Base-by-base conservation (phyloP, 2,113 vertebrate species). In the Chionodraco myersi region DNA sequence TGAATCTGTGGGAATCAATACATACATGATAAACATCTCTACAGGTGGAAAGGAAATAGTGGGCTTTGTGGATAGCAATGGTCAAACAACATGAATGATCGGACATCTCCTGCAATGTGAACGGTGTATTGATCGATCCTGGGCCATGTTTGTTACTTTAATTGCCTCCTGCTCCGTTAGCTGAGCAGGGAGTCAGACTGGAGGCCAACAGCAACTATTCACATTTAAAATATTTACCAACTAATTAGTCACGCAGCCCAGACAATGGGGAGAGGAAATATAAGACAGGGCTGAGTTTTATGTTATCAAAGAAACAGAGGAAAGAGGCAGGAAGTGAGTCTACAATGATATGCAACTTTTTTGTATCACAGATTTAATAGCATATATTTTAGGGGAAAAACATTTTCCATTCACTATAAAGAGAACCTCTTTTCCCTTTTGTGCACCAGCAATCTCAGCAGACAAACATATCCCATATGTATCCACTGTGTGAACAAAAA, bases 1-100 rank as follows among this genome's bases (percentile, higher is more conserved):
- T 72, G 36, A 77, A 77, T 78, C 52, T 75, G 56, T 63, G 54
- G 74, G 74, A 67, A 84, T 79, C 83, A 18, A 87, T 79, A 51
- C 13, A 41, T 66, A 47, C 45, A 77, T 79, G 73, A 89, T 71
- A 44, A 36, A 75, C 75, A 64, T 68, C 44, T 41, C n/a, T 10
- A 8, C 18, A 49, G 47, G 58, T 58, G 44, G 16, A 51, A 36
- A 75, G 44, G 1, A 6, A 21, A 48, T 72, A 26, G 1, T 18
- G 13, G 10, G n/a, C 34, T 57, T 58, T 34, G 61, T 41, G 21
- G 56, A 60, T 65, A 15, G 15, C 14, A 45, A 44, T 8, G 14
- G 47, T 34, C 4, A 10, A 75, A 75, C 45, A 54, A 75, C 56
- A 6, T 58, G 12, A 72, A 34, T 48, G 13, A 56, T 26, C 7